Evolutionary conservation across 2,113 vertebrate species (phyloP), one percentile per base, ranked within the genome.

Genomic region (Todiramphus saurophagus): DNA sequence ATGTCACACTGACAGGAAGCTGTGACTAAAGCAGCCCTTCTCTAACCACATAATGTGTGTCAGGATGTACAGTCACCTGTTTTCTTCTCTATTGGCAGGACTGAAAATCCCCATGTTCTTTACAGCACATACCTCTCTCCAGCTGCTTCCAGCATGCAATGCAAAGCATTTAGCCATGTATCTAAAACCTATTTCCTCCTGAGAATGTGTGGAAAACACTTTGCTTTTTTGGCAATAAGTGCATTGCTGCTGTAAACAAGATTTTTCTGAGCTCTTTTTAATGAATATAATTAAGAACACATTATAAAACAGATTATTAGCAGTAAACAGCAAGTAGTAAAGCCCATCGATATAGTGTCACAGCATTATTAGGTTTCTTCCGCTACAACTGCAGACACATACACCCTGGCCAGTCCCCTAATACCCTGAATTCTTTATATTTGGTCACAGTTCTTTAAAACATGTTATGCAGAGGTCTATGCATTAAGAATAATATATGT

Each of bases 261-360:
- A 64, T 86, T 91, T 78, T 85, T 70, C 85, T 79, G 81, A 91
- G 81, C 56, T 75, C 88, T 89, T 93, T 87, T 75, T 93, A 89
- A 91, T 91, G 91, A 79, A 89, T 53, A 64, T 83, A 92, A 90
- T 93, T 91, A 89, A 91, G 91, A 83, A 80, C 31, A 73, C 81
- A 83, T 93, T 93, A 89, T 80, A 89, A 89, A 91, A 67, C n/a
- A 83, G 73, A 91, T 87, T 89, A 95, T 83, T 87, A 86, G 70
- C 78, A 69, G 43, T 35, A 93, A 94, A 50, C 39, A 79, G 62
- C 76, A 82, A 88, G 80, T 35, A 80, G 51, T 64, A 91, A 95
- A 68, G 9, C 27, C 63, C 73, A 89, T 83, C 23, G 62, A 46
- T 83, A 64, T 79, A 66, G 86, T 33, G 56, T 39, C 7, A 2